phyloP scores from a whole-genome alignment of 2,888 invertebrate genomes.

The Leucoma salicis region DNA sequence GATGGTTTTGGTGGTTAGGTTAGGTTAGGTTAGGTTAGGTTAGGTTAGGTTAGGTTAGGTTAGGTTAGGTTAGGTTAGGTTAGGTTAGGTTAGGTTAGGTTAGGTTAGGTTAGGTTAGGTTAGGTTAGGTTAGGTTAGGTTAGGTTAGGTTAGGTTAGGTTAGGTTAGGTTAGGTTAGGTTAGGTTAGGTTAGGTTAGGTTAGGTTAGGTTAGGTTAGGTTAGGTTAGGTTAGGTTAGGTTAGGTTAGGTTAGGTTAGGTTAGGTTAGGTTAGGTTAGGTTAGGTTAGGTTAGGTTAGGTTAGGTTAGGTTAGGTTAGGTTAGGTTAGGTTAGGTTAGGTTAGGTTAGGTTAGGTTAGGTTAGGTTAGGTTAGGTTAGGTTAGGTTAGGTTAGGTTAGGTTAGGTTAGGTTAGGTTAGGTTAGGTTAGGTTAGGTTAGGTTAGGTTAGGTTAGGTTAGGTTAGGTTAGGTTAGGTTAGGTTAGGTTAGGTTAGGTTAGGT shows the following conservation, averaged over 20 bases:
- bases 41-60: conserved; percentile 6
- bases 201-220: conserved; percentile 3
- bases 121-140: conserved; percentile 6
- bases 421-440: conserved; percentile 20
- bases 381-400: conserved; percentile 15
- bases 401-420: conserved; percentile 23
- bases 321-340: conserved; percentile 11
- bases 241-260: conserved; percentile 16
- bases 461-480: conserved; percentile 15
- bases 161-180: conserved; percentile 3
- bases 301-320: conserved; percentile 13
- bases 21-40: conserved; percentile 5
- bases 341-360: conserved; percentile 10
- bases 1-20: background rate
- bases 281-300: conserved; percentile 20
- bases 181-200: conserved; percentile 3
- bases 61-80: conserved; percentile 6
- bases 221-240: conserved; percentile 11
- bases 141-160: conserved; percentile 5
- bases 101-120: conserved; percentile 6
- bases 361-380: conserved; percentile 10
- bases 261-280: conserved; percentile 18
- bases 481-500: conserved; percentile 14
- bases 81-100: conserved; percentile 4
- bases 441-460: conserved; percentile 22